Conservation (phyloP, 2,797 vertebrate species). For the Gouania willdenowi region DNA sequence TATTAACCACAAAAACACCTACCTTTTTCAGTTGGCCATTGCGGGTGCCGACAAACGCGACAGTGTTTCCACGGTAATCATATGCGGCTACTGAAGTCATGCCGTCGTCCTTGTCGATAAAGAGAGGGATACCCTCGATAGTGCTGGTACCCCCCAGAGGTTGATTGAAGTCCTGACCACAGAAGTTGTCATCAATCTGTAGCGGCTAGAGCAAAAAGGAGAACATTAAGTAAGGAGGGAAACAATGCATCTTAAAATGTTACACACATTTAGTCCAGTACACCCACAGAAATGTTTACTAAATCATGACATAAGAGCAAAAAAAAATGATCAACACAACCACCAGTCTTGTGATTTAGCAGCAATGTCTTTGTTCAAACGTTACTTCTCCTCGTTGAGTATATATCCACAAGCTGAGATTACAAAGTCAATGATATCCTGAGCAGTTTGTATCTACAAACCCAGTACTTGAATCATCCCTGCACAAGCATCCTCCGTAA, state of each 20-base stretch:
- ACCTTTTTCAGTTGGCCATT: conserved; percentile 95
- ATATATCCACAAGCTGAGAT: too few relatives aligned
- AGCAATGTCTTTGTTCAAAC: too few relatives aligned
- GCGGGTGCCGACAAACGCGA: conserved; percentile 89
- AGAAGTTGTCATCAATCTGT: conserved; percentile 97
- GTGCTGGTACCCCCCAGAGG: conserved; percentile 92
- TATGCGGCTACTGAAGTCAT: conserved; percentile 96
- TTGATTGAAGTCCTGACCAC: conserved; percentile 98
- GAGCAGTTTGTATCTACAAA: too few relatives aligned
- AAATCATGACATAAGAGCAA: neutral
- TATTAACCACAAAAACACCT: conserved; percentile 28
- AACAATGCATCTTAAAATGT: too few relatives aligned
- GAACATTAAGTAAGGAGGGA: too few relatives aligned
- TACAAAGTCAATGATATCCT: too few relatives aligned
- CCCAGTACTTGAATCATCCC: neutral
- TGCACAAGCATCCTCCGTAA: neutral
- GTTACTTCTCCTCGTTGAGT: too few relatives aligned
- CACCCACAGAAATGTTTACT: too few relatives aligned
- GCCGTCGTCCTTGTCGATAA: conserved; percentile 92
- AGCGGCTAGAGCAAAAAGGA: conserved; percentile 76
- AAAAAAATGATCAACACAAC: neutral
- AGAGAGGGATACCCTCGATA: conserved; percentile 90
- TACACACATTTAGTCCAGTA: too few relatives aligned
- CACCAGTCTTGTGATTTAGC: too few relatives aligned
- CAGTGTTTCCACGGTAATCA: conserved; percentile 89